These are phyloP conservation scores for Patiria pectinifera DNA, from an alignment of 53 echinoderm and acorn worm species.

Conservation along the genomic window DNA sequence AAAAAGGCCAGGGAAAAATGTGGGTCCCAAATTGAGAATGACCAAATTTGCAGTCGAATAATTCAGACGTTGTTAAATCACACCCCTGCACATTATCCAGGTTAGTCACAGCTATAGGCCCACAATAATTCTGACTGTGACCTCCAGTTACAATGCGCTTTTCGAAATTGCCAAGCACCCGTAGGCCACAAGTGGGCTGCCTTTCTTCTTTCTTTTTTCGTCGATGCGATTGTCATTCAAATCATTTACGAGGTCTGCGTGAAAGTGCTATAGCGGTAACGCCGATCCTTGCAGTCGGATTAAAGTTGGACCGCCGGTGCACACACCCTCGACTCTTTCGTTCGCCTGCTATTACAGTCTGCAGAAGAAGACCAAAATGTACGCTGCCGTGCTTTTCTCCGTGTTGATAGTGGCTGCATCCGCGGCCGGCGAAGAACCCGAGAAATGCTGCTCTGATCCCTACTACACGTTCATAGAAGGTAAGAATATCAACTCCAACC, in stretches of 20 bases:
- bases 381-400: background rate
- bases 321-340: background rate
- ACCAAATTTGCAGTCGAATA: too few relatives aligned
- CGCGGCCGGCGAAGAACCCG: background rate
- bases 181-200: background rate
- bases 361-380: background rate
- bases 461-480: background rate
- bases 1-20: too few relatives aligned
- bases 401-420: background rate
- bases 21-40: too few relatives aligned
- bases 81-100: too few relatives aligned
- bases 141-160: too few relatives aligned
- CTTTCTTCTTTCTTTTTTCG: background rate
- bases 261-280: background rate
- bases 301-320: background rate
- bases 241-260: background rate
- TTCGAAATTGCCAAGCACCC: too few relatives aligned
- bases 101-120: too few relatives aligned
- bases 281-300: background rate
- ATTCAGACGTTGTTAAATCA: too few relatives aligned
- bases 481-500: background rate
- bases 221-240: background rate
- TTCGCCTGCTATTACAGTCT: background rate
- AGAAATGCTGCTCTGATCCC: background rate
- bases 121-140: too few relatives aligned